Conservation (phyloP, 2,113 vertebrate genomes). For the Phylloscopus trochiloides region DNA sequence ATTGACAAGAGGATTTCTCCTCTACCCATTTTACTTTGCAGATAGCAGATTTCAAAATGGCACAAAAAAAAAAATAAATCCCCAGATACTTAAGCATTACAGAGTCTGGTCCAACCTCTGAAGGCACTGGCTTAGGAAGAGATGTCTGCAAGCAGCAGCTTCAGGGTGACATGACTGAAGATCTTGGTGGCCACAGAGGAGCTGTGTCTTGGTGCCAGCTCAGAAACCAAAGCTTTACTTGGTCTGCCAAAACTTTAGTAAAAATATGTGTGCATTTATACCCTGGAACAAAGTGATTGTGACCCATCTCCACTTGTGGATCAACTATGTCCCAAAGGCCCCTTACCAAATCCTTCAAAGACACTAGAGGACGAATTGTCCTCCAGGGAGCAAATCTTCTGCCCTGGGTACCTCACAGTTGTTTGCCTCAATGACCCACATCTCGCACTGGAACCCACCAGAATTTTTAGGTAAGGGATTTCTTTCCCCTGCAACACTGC, state of each 20-base stretch:
- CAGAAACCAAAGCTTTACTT: background rate
- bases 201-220: fast-evolving
- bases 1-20: background rate
- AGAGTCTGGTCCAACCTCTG: background rate
- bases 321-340: background rate
- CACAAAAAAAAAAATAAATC: background rate
- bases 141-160: background rate
- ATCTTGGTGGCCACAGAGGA: background rate
- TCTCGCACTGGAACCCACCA: background rate
- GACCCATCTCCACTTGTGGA: background rate
- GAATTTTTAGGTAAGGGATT: background rate
- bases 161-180: background rate
- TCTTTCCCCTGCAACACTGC: background rate
- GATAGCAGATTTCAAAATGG: background rate
- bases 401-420: background rate
- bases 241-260: background rate
- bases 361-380: fast-evolving
- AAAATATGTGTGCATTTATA: background rate
- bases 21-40: background rate
- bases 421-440: background rate
- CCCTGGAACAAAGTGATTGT: background rate
- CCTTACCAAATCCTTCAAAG: background rate
- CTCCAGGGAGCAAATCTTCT: fast-evolving
- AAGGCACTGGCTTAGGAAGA: background rate
- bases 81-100: background rate